Evolutionary conservation across 2,888 invertebrate species (phyloP).

Genomic region (Acholoe squamosa): DNA sequence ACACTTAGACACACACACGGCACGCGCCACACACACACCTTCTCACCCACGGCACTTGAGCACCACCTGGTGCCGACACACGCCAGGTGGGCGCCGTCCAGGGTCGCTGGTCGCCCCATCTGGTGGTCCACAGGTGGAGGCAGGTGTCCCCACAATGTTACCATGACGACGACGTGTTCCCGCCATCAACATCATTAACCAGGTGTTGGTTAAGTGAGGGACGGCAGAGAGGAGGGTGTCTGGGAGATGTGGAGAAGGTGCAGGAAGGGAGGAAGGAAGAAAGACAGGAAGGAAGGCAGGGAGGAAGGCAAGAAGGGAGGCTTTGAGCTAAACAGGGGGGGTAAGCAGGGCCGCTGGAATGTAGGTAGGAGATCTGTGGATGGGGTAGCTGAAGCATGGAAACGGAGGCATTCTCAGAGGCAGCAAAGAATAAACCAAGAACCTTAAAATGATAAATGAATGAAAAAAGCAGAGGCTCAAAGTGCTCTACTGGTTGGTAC

Average conservation of each 20-base stretch:
- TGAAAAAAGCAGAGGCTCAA: no score
- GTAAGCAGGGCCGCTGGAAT: no score
- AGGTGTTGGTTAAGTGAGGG: background rate
- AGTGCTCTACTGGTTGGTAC: no score
- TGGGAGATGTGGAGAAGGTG: background rate
- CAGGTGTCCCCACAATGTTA: background rate
- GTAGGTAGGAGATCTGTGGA: background rate
- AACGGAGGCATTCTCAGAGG: background rate
- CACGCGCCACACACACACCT: no score
- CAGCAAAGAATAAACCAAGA: background rate
- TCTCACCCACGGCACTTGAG: no score
- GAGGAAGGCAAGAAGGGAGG: background rate
- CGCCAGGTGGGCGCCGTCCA: background rate
- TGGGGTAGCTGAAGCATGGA: background rate
- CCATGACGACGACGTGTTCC: background rate
- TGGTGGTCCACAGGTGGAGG: background rate
- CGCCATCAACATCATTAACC: background rate
- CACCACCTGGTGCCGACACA: no score
- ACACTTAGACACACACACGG: no score
- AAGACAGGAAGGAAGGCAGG: background rate
- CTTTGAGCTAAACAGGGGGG: no score
- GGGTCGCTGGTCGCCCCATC: background rate
- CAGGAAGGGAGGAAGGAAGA: background rate
- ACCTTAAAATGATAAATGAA: background rate
- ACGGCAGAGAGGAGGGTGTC: no score